Evolutionary conservation across 2,113 vertebrate species (phyloP).

Genomic region (Elgaria multicarinata): DNA sequence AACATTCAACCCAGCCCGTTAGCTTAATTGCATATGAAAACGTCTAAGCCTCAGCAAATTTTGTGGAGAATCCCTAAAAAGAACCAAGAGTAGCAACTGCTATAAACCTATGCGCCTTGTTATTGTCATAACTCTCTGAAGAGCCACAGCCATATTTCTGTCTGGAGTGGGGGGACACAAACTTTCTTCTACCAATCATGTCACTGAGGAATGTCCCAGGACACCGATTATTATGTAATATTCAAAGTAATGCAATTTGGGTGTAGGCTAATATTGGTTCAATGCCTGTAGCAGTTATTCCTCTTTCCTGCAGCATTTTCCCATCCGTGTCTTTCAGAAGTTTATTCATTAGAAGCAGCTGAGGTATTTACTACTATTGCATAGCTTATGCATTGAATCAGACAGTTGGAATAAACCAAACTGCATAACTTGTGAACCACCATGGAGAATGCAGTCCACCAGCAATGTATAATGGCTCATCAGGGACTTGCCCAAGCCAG

Average conservation of each 20-base stretch:
- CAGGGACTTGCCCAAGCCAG: neutral
- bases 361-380: neutral
- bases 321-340: neutral
- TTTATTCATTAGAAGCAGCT: neutral
- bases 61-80: conserved; percentile 60
- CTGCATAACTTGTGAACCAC: neutral
- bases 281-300: too few relatives aligned
- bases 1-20: conserved; percentile 66
- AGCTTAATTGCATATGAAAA: conserved; percentile 71
- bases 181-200: neutral
- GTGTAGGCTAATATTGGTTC: neutral
- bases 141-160: neutral
- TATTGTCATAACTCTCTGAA: conserved; percentile 13
- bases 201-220: neutral
- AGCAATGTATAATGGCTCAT: neutral
- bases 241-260: neutral
- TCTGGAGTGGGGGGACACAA: neutral
- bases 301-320: neutral
- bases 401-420: neutral
- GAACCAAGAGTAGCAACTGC: conserved; percentile 34
- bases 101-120: conserved; percentile 41
- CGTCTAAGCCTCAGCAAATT: conserved; percentile 70
- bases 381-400: neutral
- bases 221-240: neutral
- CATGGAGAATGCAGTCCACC: neutral